Conservation (phyloP, 2,113 vertebrate genomes). For the Heteronetta atricapilla region DNA sequence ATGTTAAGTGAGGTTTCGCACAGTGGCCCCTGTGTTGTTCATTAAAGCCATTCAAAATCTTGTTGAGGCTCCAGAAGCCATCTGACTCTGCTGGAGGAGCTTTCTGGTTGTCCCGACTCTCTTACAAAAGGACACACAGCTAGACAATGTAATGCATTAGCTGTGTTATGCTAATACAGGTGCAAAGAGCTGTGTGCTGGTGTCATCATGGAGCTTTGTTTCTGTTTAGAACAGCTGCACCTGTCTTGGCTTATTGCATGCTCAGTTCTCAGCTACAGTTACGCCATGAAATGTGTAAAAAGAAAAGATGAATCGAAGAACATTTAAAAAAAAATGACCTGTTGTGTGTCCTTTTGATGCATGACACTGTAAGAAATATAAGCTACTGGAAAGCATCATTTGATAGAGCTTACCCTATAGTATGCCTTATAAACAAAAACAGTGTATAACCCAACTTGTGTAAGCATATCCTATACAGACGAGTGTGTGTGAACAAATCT, state of each 20-base stretch:
- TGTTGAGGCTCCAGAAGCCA: not conserved
- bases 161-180: accelerated
- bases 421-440: not conserved
- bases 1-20: not conserved
- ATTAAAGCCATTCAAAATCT: not conserved
- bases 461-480: not conserved
- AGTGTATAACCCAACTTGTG: not conserved
- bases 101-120: not conserved
- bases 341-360: not conserved
- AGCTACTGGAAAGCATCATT: not conserved
- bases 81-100: not conserved
- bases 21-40: accelerated
- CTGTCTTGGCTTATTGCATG: not conserved
- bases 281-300: not conserved
- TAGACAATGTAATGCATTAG: not conserved
- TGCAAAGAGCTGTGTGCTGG: not conserved
- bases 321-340: not conserved
- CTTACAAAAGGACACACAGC: not conserved
- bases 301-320: not conserved
- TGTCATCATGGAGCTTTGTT: not conserved
- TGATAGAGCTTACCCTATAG: not conserved
- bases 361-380: not conserved
- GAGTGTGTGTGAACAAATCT: conserved; percentile 9
- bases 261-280: not conserved
- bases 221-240: not conserved